Evolutionary conservation across 2,797 vertebrate genomes (phyloP).

Genomic region (Rhabdophis nuchalis): DNA sequence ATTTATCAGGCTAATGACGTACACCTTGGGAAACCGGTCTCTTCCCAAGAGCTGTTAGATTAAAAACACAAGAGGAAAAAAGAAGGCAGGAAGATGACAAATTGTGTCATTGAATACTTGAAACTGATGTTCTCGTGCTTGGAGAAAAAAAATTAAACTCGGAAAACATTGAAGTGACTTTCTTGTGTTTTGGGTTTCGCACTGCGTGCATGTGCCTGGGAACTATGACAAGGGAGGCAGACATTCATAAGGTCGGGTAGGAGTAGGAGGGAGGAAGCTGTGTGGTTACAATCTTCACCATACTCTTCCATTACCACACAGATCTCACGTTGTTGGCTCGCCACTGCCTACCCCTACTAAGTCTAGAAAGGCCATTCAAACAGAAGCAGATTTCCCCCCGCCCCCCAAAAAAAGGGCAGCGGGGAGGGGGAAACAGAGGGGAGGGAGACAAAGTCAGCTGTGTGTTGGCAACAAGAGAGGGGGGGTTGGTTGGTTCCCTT

Average conservation of each 20-base stretch:
- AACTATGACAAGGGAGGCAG: neutral
- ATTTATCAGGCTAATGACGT: neutral
- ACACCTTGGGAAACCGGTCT: fast-evolving
- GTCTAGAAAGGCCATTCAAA: neutral
- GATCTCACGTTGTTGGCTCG: neutral
- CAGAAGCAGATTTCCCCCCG: neutral
- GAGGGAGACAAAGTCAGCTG: neutral
- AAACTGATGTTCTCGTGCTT: neutral
- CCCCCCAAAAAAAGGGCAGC: neutral
- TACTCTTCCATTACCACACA: neutral
- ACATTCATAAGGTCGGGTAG: neutral
- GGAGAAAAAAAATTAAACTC: neutral
- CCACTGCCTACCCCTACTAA: neutral
- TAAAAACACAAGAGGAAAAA: neutral
- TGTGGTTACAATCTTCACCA: neutral
- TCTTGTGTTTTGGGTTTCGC: neutral
- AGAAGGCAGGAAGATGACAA: neutral
- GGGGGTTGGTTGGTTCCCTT: neutral
- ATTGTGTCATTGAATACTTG: neutral
- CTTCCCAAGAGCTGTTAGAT: fast-evolving
- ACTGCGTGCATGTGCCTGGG: neutral
- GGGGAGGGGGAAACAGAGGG: neutral
- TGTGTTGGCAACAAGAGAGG: neutral
- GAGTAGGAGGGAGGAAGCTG: neutral
- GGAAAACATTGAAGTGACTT: neutral